phyloP scores from a whole-genome alignment of 2,888 invertebrate species.

The Leptopilina drosophilae region DNA sequence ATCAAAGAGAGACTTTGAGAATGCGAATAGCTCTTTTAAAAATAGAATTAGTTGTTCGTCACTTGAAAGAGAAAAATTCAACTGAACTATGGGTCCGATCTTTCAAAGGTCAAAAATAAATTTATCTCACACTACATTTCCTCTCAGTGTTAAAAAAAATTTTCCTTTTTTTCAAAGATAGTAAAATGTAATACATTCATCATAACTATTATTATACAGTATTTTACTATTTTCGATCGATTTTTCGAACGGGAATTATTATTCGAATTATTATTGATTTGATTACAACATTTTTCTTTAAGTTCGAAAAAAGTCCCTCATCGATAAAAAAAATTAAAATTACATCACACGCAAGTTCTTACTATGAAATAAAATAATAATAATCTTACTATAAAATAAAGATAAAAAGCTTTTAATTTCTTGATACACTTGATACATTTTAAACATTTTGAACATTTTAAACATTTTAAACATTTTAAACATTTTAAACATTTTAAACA shows the following conservation, averaged over 20 bases:
- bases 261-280: neutral
- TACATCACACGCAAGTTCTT: neutral
- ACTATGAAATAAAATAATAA: neutral
- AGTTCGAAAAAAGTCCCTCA: neutral
- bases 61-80: conserved; percentile 28
- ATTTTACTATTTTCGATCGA: too few species aligned
- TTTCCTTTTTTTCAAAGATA: too few species aligned
- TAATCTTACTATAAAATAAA: neutral
- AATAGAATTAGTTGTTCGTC: conserved; percentile 32
- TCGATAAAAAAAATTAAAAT: neutral
- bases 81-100: neutral
- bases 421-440: too few species aligned
- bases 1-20: conserved; percentile 12
- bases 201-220: too few species aligned
- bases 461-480: too few species aligned
- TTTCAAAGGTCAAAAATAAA: conserved; percentile 21
- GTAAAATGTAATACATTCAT: too few species aligned
- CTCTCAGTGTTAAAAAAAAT: neutral
- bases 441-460: too few species aligned
- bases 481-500: too few species aligned
- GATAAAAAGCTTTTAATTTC: too few species aligned
- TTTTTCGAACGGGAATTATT: neutral
- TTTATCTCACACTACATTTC: neutral
- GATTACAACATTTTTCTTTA: neutral
- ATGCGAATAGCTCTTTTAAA: conserved; percentile 12